phyloP scores from a whole-genome alignment of 23 tunicate species.

The Styela plicata region DNA sequence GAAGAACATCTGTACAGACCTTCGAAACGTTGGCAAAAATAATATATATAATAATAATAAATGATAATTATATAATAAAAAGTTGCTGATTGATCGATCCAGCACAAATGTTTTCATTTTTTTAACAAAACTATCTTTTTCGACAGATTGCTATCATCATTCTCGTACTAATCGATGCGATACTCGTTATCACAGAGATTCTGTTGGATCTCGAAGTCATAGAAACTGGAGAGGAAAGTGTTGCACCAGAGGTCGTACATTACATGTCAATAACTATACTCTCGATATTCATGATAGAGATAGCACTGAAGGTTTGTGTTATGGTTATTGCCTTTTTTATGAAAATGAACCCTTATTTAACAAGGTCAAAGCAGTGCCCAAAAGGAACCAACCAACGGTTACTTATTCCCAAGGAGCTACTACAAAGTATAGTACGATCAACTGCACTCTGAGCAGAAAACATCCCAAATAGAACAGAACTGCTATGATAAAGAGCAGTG shows the following conservation, averaged over 20 bases:
- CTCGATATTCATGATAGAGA: constrained; percentile 67
- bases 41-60: neutral
- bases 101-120: constrained; percentile 36
- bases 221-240: constrained; percentile 19
- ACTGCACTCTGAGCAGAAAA: no score
- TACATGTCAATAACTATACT: constrained; percentile 70
- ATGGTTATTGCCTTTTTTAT: neutral
- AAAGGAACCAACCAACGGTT: no score
- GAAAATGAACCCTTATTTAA: no score
- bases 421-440: no score
- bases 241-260: constrained; percentile 50
- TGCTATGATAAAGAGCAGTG: no score
- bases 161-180: constrained; percentile 46
- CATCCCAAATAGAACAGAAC: no score
- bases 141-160: constrained; percentile 59
- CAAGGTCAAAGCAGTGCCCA: no score
- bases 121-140: neutral
- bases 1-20: no score
- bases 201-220: constrained; percentile 50
- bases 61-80: constrained; percentile 19
- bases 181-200: constrained; percentile 53
- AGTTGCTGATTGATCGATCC: constrained; percentile 56
- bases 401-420: no score
- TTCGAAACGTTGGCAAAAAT: neutral
- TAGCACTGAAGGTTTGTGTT: constrained; percentile 51